A percentile compares a stretch with the other conserved stretches of the same genome.
Conservation (phyloP, 2,888 invertebrate species). For the Hermaeophaga mercurialis region DNA sequence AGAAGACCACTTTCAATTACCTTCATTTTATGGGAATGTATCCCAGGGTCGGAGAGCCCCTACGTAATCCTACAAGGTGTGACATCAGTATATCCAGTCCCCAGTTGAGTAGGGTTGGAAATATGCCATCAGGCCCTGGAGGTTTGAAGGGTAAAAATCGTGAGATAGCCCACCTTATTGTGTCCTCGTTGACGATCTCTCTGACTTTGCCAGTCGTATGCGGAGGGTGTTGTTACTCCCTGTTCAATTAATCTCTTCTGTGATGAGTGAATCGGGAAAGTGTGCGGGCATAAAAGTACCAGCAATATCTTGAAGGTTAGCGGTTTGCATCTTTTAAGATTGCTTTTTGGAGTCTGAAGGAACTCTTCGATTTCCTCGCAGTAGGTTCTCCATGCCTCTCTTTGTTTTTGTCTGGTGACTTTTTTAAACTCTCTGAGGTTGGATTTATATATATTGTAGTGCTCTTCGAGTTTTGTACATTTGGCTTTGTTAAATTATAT, state of each 20-base stretch:
- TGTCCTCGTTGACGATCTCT: not conserved
- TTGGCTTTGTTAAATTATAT: no score
- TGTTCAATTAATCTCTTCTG: not conserved
- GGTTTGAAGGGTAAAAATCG: not conserved
- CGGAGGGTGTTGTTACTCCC: not conserved
- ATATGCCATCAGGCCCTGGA: no score
- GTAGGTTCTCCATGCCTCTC: slow-evolving; percentile 8
- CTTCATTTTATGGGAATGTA: no score
- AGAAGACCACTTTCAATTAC: no score
- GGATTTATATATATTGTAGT: no score
- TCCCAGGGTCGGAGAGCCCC: no score
- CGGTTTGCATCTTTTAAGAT: not conserved
- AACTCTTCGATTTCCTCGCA: not conserved
- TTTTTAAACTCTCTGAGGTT: slow-evolving; percentile 10
- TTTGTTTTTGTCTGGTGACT: slow-evolving; percentile 13
- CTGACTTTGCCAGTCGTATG: not conserved
- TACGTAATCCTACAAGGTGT: no score
- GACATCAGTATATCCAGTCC: no score
- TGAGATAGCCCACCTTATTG: not conserved
- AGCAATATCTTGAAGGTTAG: not conserved
- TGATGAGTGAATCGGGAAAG: not conserved
- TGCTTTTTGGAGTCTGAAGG: not conserved
- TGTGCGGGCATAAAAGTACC: not conserved
- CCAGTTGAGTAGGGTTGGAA: no score
- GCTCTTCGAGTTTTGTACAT: slow-evolving; percentile 10